These are phyloP conservation scores for Cryptus armator DNA, from an alignment of 2,888 invertebrate genomes.

Conservation along the genomic window DNA sequence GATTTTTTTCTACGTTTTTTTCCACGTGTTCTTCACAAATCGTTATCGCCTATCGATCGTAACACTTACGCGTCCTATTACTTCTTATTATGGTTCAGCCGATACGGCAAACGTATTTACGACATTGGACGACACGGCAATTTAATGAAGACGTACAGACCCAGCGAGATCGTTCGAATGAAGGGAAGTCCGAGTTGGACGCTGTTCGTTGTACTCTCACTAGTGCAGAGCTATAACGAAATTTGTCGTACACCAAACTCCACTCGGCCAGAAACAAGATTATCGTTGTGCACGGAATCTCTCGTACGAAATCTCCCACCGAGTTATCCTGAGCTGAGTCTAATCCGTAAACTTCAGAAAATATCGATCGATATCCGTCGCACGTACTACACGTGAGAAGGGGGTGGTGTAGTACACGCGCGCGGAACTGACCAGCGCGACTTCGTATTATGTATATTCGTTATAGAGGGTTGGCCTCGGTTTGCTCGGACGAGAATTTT, in stretches of 20 bases:
- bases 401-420: not conserved
- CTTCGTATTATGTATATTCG: constrained; percentile 14
- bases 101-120: no score
- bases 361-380: not conserved
- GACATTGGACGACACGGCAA: no score
- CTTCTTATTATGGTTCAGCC: no score
- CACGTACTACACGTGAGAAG: no score
- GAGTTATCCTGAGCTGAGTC: not conserved
- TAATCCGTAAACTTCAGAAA: not conserved
- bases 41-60: no score
- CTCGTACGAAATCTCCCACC: not conserved
- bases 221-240: not conserved
- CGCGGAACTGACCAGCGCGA: not conserved
- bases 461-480: not conserved
- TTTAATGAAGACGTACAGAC: no score
- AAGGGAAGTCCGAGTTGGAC: no score
- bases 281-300: not conserved
- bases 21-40: no score
- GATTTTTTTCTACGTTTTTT: no score
- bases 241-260: not conserved
- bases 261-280: not conserved
- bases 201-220: no score
- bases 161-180: no score
- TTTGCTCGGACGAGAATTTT: constrained; percentile 45
- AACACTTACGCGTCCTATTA: no score